Conservation (phyloP, 2,113 vertebrate genomes). For the Platichthys flesus region DNA sequence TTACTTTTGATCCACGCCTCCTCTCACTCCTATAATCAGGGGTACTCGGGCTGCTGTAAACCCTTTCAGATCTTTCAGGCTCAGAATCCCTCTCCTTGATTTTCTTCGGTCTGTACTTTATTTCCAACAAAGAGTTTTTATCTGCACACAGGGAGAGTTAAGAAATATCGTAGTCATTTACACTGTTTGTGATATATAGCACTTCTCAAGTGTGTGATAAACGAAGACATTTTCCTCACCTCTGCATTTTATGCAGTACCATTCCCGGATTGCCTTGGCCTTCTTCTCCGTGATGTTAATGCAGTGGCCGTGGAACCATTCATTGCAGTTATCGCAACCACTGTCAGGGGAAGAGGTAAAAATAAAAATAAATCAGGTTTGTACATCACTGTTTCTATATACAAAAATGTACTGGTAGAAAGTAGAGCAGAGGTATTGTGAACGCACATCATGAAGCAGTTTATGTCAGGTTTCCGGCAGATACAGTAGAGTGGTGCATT, state of each 20-base stretch:
- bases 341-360: conserved; percentile 67
- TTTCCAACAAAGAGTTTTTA: conserved; percentile 86
- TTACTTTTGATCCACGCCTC: conserved; percentile 82
- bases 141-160: conserved; percentile 69
- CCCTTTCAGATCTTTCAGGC: conserved; percentile 75
- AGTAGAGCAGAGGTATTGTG: neutral
- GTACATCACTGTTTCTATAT: neutral
- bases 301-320: conserved; percentile 95
- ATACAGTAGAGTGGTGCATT: conserved; percentile 91
- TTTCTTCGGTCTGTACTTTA: conserved; percentile 91
- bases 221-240: conserved; percentile 74
- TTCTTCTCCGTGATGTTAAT: conserved; percentile 94
- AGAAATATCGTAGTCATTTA: neutral
- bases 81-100: conserved; percentile 81
- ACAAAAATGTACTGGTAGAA: neutral
- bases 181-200: neutral
- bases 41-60: conserved; percentile 76
- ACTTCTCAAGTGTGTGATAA: neutral
- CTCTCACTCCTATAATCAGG: conserved; percentile 81
- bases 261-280: conserved; percentile 92
- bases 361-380: neutral
- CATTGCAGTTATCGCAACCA: conserved; percentile 94
- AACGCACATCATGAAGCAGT: conserved; percentile 94
- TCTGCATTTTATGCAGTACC: conserved; percentile 92
- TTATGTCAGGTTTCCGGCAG: conserved; percentile 91